Base-by-base conservation (phyloP, 2,797 vertebrate species). In the Pipistrellus pygmaeus region DNA sequence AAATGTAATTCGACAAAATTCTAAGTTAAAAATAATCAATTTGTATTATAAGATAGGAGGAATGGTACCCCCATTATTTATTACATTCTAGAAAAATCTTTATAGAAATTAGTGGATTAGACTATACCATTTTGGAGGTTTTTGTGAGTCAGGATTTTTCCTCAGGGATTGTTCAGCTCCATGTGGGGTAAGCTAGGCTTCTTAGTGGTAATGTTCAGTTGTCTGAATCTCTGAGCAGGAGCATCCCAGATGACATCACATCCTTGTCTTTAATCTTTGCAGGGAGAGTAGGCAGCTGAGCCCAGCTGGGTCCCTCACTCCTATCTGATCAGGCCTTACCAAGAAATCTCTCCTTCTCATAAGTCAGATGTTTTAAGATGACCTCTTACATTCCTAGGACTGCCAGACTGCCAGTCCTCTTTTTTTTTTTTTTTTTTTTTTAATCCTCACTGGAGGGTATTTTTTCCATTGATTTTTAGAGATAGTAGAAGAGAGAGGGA, bases 181-280 rank as follows among this genome's bases (percentile, higher is more conserved):
- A 4, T 0, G 0, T 8, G 44, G 30, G 0, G 5, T 23, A 15
- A 18, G 3, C 1, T 71, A n/a, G 4, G 8, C 1, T n/a, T 80
- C 6, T n/a, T 9, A 1, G 2, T 27, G n/a, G 1, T 64, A 2
- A 66, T 66, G 1, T 73, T 21, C 7, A 17, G 4, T 5, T 12
- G 27, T 0, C 7, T 44, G 23, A 3, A 23, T 44, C 10, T 66
- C n/a, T 80, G 18, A 10, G 38, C 2, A 84, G 38, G 18, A 51
- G 44, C 32, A 8, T 11, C 30, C 25, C 71, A 46, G 13, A 35
- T 11, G 8, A 30, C 15, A 12, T 64, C 13, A 32, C 15, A n/a
- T 12, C 6, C 8, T 7, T n/a, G 0, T 12, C 23, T 11, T 12
- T 9, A 12, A 8, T 10, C 2, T 2, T 90, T 51, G 4, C 10